Base-by-base conservation (phyloP, 1,140 invertebrate species). In the Homarus americanus region DNA sequence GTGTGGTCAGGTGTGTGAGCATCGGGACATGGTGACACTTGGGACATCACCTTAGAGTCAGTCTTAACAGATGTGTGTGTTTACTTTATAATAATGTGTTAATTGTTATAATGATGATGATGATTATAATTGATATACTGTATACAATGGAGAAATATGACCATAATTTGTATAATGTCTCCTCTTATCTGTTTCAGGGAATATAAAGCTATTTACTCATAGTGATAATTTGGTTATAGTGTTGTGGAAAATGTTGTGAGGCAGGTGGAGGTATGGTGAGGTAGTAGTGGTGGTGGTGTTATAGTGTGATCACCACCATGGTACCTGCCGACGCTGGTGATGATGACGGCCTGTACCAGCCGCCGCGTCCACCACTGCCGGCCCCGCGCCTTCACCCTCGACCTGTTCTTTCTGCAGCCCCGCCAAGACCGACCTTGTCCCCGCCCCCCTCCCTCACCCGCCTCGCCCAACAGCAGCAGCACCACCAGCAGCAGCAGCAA, bases 281-380 rank as follows among this genome's bases (percentile, higher is more conserved):
- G 83, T 53, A 73, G 83, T 85, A 58, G 32, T 58, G 79, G n/a
- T 75, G n/a, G 72, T 20, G 24, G 73, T 40, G 36, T 82, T 15
- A 36, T 63, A 36, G 40, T 32, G 36, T 24, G 32, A 32, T 20
- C 40, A 41, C 38, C 63, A 32, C 34, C 78, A 92, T 92, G 92
- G 89, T 91, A 69, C 92, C 92, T 78, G 91, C 89, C 72, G 92
- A 92, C 86, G 66, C 92, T 34, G 82, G 69, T 17, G 90, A 91
- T 32, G 92, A 93, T 38, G 90, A 92, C 40, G 92, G 92, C 84
- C 82, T 93, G 7, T 93, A 93, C 66, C 92, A 93, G 90, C 92
- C 92, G 24, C 92, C 92, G 72, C 90, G 92, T 24, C 92, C 92
- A 12, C 92, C 92, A 41, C 78, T 93, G 53, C 92, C 92, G 4